A percentile compares a stretch with the other conserved stretches of the same genome.
phyloP scores from a whole-genome alignment of 2,797 vertebrate genomes.

The Pteropus rufus region DNA sequence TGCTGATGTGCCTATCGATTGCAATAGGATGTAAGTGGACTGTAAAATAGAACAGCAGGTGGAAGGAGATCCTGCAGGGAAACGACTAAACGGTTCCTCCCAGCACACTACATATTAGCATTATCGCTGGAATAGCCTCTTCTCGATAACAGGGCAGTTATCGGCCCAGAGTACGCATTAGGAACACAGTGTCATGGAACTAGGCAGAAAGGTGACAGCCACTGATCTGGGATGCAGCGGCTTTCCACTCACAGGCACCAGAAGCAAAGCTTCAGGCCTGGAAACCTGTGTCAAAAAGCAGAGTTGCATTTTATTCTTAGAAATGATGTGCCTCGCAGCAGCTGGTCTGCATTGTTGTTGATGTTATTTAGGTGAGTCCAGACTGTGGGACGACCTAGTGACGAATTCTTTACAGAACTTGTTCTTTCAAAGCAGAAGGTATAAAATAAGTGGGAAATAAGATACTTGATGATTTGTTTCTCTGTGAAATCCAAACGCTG shows the following conservation, averaged over 20 bases:
- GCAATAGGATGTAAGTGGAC: constrained; percentile 34
- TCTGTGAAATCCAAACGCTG: not conserved
- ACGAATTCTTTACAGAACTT: not conserved
- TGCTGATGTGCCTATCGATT: constrained; percentile 45
- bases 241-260: not conserved
- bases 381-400: not conserved
- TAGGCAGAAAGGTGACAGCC: not conserved
- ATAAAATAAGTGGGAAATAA: not conserved
- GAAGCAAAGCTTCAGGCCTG: not conserved
- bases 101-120: not conserved
- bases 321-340: rapidly evolving
- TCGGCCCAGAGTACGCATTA: not conserved
- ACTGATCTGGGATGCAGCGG: not conserved
- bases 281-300: not conserved
- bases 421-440: not conserved
- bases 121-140: not conserved
- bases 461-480: not conserved
- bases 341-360: rapidly evolving
- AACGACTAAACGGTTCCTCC: not conserved
- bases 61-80: constrained; percentile 28
- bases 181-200: not conserved
- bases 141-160: not conserved
- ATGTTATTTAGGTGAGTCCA: not conserved
- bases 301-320: not conserved
- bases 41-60: constrained; percentile 62